Conservation (phyloP, 2,888 invertebrate species). For the Lasioglossum figueresi region DNA sequence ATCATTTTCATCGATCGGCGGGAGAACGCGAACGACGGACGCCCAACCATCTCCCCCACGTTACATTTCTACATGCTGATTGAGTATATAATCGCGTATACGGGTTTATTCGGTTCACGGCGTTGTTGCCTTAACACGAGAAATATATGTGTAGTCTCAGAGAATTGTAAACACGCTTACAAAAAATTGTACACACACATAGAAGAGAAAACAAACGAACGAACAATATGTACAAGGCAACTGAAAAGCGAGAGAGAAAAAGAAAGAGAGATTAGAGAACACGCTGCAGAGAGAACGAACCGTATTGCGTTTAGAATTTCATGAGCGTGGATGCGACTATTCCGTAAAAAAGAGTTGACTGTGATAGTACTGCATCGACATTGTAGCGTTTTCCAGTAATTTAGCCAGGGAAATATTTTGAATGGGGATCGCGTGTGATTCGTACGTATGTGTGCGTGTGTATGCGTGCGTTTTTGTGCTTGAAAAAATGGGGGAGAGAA, state of each 20-base stretch:
- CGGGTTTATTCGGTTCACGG: slow-evolving; percentile 47
- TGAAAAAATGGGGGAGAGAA: background rate
- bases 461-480: background rate
- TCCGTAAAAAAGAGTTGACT: slow-evolving; percentile 60
- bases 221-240: slow-evolving; percentile 28
- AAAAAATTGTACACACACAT: slow-evolving; percentile 6
- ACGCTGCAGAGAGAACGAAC: slow-evolving; percentile 13
- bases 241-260: slow-evolving; percentile 3
- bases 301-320: slow-evolving; percentile 68
- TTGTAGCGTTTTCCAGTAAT: slow-evolving; percentile 49
- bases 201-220: background rate
- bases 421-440: background rate
- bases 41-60: background rate
- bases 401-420: background rate
- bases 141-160: slow-evolving; percentile 35
- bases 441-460: background rate
- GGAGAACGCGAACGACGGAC: background rate
- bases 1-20: slow-evolving; percentile 13
- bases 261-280: background rate
- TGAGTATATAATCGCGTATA: slow-evolving; percentile 51
- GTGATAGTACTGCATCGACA: slow-evolving; percentile 68
- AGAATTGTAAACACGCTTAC: slow-evolving; percentile 16
- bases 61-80: slow-evolving; percentile 53
- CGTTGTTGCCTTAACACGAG: slow-evolving; percentile 51
- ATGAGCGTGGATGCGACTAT: slow-evolving; percentile 54